A percentile compares a stretch with the other conserved stretches of the same genome.
Evolutionary conservation across 2,797 vertebrate genomes (phyloP).

Genomic region (Sus cebifrons): DNA sequence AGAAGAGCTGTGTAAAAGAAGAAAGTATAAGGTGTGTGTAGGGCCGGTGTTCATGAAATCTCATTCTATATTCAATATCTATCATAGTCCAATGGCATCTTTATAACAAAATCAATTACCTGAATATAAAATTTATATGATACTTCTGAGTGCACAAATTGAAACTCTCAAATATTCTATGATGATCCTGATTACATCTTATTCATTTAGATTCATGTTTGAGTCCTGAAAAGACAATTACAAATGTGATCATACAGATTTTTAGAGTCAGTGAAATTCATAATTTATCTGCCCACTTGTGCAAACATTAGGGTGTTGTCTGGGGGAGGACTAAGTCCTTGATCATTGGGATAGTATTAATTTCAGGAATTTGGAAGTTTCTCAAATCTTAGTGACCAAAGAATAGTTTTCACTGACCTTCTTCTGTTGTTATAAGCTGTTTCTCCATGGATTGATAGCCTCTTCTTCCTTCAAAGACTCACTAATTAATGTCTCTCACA

Average conservation of each 20-base stretch:
- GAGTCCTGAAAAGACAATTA: not conserved
- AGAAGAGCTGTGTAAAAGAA: not conserved
- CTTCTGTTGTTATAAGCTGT: not conserved
- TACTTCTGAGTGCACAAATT: not conserved
- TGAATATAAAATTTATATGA: not conserved
- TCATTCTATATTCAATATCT: not conserved
- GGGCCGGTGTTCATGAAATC: not conserved
- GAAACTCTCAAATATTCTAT: not conserved
- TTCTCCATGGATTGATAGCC: not conserved
- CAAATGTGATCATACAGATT: not conserved
- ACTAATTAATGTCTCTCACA: not conserved
- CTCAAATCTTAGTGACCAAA: not conserved
- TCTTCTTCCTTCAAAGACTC: not conserved
- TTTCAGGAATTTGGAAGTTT: not conserved
- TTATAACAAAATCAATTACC: not conserved
- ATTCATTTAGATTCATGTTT: not conserved
- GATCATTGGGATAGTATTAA: not conserved
- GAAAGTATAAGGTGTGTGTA: rapidly evolving
- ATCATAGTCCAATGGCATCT: not conserved
- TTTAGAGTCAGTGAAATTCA: not conserved
- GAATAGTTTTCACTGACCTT: not conserved
- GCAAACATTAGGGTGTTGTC: not conserved
- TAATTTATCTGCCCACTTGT: not conserved
- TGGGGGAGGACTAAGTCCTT: not conserved
- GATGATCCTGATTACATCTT: not conserved